phyloP scores from a whole-genome alignment of 2,113 vertebrate genomes.

The Loxodonta africana region DNA sequence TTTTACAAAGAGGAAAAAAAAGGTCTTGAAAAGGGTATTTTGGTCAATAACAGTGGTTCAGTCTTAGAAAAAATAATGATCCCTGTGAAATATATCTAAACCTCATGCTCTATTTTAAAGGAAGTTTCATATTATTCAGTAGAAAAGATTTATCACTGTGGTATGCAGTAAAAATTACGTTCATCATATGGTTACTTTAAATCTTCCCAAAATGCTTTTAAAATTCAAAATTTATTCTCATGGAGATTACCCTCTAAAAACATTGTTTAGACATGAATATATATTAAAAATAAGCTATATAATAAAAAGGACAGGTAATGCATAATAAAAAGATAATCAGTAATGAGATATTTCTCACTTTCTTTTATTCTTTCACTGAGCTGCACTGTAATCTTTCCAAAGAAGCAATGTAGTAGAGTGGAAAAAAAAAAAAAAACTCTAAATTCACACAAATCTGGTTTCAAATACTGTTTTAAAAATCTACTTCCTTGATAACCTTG shows the following conservation, averaged over 20 bases:
- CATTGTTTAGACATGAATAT: slow-evolving; percentile 59
- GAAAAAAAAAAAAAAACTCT: background rate
- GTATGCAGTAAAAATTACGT: background rate
- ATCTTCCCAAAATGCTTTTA: slow-evolving; percentile 48
- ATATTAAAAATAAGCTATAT: slow-evolving; percentile 64
- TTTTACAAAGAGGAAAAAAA: background rate
- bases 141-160: slow-evolving; percentile 54
- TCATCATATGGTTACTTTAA: slow-evolving; percentile 51
- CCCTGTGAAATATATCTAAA: slow-evolving; percentile 15
- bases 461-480: background rate
- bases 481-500: background rate
- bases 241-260: background rate
- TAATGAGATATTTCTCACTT: slow-evolving; percentile 41
- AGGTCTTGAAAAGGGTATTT: background rate
- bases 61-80: background rate
- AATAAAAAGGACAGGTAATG: slow-evolving; percentile 52
- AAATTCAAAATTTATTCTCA: slow-evolving; percentile 41
- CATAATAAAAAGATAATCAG: slow-evolving; percentile 60
- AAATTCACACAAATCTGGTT: background rate
- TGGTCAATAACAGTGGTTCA: background rate
- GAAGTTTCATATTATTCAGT: background rate
- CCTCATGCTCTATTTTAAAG: background rate
- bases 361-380: background rate
- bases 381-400: background rate
- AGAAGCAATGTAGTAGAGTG: background rate